Percentiles rank a stretch among this genome's conserved stretches.
These are phyloP conservation scores for Deilephila elpenor DNA, from an alignment of 2,888 invertebrate genomes.

Conservation along the genomic window DNA sequence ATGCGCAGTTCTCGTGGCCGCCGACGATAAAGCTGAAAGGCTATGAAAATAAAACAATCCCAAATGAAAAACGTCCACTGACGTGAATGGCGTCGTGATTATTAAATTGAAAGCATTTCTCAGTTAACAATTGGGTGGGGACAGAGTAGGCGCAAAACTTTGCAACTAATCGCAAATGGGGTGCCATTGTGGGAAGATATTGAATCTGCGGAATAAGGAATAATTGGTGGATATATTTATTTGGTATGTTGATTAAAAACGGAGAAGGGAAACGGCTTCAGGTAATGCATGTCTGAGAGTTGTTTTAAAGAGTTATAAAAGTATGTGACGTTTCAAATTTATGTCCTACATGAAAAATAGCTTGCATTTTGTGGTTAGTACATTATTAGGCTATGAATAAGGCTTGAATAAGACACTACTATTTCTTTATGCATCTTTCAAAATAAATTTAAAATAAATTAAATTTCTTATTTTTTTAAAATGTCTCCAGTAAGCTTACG, in stretches of 20 bases:
- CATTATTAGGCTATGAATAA: too few species aligned
- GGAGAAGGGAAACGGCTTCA: not conserved
- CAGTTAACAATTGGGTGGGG: constrained; percentile 56
- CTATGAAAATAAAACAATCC: constrained; percentile 79
- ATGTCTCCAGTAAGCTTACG: too few species aligned
- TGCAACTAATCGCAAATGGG: constrained; percentile 43
- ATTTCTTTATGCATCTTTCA: too few species aligned
- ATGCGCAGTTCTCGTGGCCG: constrained; percentile 52
- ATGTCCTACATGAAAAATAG: too few species aligned
- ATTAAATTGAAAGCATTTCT: constrained; percentile 81
- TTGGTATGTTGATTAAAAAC: not conserved
- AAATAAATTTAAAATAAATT: too few species aligned
- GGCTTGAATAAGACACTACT: too few species aligned
- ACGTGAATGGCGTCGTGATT: constrained; percentile 66
- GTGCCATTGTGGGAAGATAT: constrained; percentile 27
- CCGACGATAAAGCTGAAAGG: constrained; percentile 57
- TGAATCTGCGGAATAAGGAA: constrained; percentile 3
- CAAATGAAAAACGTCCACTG: constrained; percentile 72
- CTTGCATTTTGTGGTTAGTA: too few species aligned
- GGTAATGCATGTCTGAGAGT: not conserved
- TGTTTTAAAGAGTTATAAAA: too few species aligned
- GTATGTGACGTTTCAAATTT: too few species aligned
- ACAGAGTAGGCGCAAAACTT: constrained; percentile 39
- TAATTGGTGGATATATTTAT: constrained; percentile 1
- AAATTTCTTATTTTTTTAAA: too few species aligned